A percentile compares a stretch with the other conserved stretches of the same genome.
Evolutionary conservation across 2,797 vertebrate species (phyloP).

Genomic region (Tangara arthus): DNA sequence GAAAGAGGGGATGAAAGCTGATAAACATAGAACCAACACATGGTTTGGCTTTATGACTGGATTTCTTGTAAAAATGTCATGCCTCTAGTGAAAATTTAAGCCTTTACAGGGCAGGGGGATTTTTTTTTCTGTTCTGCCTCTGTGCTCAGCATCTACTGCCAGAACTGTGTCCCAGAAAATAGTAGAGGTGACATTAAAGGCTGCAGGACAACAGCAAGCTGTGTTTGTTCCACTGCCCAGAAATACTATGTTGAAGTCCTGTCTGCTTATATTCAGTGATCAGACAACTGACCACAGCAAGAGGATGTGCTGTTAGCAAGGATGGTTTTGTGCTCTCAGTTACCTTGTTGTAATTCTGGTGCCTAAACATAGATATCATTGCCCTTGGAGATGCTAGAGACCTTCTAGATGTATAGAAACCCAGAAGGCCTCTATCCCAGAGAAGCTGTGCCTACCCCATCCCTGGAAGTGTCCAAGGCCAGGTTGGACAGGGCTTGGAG

Average conservation of each 20-base stretch:
- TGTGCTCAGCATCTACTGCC: neutral
- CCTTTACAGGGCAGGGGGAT: neutral
- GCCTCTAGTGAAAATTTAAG: neutral
- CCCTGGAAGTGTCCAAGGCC: neutral
- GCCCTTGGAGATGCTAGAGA: neutral
- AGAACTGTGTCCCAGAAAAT: neutral
- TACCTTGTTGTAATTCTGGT: neutral
- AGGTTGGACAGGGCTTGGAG: rapidly evolving
- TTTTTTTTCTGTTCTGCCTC: neutral
- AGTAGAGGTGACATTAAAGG: neutral
- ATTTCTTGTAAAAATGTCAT: neutral
- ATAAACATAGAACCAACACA: neutral
- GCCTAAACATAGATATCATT: neutral
- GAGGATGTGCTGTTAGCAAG: neutral
- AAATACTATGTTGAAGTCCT: neutral
- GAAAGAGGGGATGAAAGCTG: neutral
- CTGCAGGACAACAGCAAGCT: neutral
- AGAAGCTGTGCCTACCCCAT: neutral
- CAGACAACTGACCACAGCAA: neutral
- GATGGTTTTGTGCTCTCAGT: neutral
- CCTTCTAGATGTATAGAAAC: neutral
- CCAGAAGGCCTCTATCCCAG: neutral
- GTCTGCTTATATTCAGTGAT: neutral
- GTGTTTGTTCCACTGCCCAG: neutral
- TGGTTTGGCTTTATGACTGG: neutral